Conservation (phyloP, 2,797 vertebrate species). For the Dermochelys coriacea region DNA sequence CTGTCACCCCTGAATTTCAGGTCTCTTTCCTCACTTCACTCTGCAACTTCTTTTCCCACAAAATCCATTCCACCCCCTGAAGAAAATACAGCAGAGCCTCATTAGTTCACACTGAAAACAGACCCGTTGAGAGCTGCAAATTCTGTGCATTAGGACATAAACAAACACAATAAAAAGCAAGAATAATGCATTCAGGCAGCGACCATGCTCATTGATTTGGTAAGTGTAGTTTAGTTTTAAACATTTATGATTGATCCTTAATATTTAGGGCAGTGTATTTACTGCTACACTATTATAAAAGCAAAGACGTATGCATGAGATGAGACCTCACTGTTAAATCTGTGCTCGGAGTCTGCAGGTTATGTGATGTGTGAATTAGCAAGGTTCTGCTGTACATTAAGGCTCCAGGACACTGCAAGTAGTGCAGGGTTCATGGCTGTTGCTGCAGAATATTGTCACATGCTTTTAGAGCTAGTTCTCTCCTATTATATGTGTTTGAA, state of each 20-base stretch:
- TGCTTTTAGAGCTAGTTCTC: background rate
- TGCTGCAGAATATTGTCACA: background rate
- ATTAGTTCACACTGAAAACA: rapidly evolving
- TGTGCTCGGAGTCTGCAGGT: background rate
- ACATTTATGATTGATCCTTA: background rate
- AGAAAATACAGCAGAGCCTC: background rate
- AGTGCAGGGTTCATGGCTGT: background rate
- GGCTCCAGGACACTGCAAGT: background rate
- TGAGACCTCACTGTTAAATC: background rate
- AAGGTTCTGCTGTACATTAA: background rate
- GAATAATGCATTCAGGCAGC: background rate
- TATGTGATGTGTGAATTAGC: background rate
- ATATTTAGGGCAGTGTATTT: background rate
- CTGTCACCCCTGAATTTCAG: background rate
- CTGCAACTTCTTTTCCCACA: background rate
- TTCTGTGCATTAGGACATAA: background rate
- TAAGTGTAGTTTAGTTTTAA: background rate
- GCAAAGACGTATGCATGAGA: background rate
- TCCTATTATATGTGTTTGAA: background rate
- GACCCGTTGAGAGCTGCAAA: rapidly evolving
- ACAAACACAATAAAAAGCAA: background rate
- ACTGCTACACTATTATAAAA: background rate
- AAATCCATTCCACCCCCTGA: background rate
- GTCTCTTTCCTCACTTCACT: background rate
- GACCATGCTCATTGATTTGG: background rate